phyloP scores from a whole-genome alignment of 2,888 invertebrate species.

The Creontiades dilutus region DNA sequence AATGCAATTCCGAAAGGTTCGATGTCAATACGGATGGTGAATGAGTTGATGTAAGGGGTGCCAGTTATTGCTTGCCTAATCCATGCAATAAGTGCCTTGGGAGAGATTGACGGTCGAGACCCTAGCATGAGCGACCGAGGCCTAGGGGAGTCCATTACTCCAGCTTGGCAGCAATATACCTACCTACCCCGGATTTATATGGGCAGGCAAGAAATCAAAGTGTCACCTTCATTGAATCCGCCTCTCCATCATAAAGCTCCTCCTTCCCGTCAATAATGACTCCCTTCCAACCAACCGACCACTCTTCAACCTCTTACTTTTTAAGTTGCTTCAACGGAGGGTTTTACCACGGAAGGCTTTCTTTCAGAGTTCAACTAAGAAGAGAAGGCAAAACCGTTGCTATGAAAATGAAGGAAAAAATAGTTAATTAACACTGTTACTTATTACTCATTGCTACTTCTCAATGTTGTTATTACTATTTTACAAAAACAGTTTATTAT shows the following conservation, averaged over 20 bases:
- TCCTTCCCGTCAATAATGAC: conserved; percentile 35
- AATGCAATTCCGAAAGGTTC: conserved; percentile 42
- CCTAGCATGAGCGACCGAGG: neutral
- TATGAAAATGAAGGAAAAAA: neutral
- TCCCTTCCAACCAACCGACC: neutral
- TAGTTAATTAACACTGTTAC: too few relatives aligned
- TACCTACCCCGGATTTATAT: conserved; percentile 55
- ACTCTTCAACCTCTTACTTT: neutral
- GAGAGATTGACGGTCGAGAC: conserved; percentile 1
- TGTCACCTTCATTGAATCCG: conserved; percentile 69
- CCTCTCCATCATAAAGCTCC: conserved; percentile 50
- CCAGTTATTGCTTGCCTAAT: conserved; percentile 67
- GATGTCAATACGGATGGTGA: neutral
- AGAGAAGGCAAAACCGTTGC: neutral
- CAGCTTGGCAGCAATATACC: conserved; percentile 68
- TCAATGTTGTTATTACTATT: too few relatives aligned
- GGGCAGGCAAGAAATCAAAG: conserved; percentile 69
- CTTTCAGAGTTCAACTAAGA: neutral
- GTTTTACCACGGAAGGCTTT: neutral
- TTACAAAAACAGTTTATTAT: too few relatives aligned
- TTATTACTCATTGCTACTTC: too few relatives aligned
- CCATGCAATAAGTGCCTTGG: conserved; percentile 59
- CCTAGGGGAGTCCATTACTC: conserved; percentile 60
- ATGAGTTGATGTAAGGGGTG: neutral
- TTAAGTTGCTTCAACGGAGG: neutral